A percentile compares a stretch with the other conserved stretches of the same genome.
These are phyloP conservation scores for Cyphomyrus plagiostoma DNA, from an alignment of 2,113 vertebrate species.

Conservation along the genomic window DNA sequence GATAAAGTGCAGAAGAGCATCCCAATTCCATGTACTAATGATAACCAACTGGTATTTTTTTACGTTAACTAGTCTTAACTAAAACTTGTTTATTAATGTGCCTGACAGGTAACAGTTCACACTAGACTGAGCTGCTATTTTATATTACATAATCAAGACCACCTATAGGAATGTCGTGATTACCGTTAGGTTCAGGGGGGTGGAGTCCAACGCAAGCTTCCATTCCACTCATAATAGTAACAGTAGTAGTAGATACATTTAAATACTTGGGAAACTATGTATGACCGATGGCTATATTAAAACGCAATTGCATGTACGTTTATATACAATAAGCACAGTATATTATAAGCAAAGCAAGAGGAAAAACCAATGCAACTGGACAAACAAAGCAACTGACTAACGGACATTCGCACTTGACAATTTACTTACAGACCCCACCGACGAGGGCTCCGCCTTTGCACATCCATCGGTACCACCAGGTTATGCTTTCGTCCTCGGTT, in stretches of 20 bases:
- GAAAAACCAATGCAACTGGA: neutral
- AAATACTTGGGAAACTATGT: neutral
- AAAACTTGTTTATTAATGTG: neutral
- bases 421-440: conserved; percentile 85
- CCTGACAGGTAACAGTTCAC: neutral
- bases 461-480: conserved; percentile 96
- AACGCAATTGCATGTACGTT: neutral
- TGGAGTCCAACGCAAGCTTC: neutral
- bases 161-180: neutral
- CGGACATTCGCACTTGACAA: neutral
- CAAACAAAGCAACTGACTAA: neutral
- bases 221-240: neutral
- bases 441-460: conserved; percentile 81
- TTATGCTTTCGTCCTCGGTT: conserved; percentile 80
- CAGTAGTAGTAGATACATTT: neutral
- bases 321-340: neutral
- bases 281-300: neutral
- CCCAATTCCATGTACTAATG: neutral
- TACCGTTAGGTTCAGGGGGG: neutral
- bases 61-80: neutral
- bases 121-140: neutral
- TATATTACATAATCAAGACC: neutral
- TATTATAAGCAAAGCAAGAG: neutral
- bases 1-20: neutral
- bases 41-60: neutral